Conservation (phyloP, 92 coral and sea anemone genomes). For the Phenganax marumi region DNA sequence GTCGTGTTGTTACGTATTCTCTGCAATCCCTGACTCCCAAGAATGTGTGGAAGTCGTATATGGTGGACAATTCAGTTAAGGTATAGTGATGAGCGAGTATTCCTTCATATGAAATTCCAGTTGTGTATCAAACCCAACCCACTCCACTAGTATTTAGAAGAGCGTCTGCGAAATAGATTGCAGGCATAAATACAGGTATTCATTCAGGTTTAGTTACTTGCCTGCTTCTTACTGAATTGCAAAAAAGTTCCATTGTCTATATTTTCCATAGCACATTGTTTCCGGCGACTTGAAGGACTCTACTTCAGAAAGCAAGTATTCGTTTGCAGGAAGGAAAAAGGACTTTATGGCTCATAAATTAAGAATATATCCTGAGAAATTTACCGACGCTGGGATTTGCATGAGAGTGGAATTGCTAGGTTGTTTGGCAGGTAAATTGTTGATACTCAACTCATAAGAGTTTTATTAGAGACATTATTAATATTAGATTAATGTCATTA, state of each 20-base stretch:
- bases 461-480: no score
- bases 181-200: no score
- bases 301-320: neutral
- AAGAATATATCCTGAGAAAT: conserved; percentile 11
- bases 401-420: conserved; percentile 63
- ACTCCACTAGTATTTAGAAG: no score
- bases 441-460: no score
- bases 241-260: neutral
- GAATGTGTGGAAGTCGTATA: conserved; percentile 1
- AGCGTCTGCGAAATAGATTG: no score
- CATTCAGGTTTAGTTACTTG: no score
- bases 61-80: conserved; percentile 3
- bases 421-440: conserved; percentile 57
- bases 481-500: no score
- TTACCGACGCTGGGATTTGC: conserved; percentile 18
- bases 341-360: neutral
- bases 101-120: neutral
- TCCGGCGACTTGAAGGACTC: conserved; percentile 12
- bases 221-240: neutral
- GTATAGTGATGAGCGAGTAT: neutral
- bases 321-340: neutral
- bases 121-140: neutral
- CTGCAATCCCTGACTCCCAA: neutral
- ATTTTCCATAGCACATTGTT: neutral
- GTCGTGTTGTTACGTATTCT: conserved; percentile 14